Base-by-base conservation (phyloP, 2,113 vertebrate species). In the Zosterops borbonicus region DNA sequence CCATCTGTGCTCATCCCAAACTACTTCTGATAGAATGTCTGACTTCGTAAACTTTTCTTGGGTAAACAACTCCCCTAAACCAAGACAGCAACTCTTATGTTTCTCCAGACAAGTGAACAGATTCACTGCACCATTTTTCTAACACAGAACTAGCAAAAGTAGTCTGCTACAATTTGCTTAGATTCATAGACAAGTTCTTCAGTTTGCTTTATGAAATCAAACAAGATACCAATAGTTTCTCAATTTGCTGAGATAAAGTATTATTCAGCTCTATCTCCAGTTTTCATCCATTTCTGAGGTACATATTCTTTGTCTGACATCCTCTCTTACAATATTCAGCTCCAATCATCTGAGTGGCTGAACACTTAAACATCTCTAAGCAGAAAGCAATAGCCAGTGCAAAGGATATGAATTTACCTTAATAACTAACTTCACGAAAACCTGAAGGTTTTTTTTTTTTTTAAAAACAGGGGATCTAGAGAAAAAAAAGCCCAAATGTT, bases 21-120 rank as follows among this genome's bases (percentile, higher is more conserved):
- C 63, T 76, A 33, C 65, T 69, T 81, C 74, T 76, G 25, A 79
- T 19, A 86, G 49, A 77, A 49, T 18, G 27, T 71, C 73, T 78
- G 83, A 94, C 71, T 92, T 84, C 58, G 50, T 95, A 94, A 94
- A 91, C 62, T 65, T 89, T 89, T 89, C 60, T 58, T 88, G 47
- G 25, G 42, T 94, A 91, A 95, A 78, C 64, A 95, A 31, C 18
- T 31, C 53, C 17, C 53, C 53, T 55, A 55, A 55, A 55, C 28
- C 53, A 55, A 55, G 53, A 55, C 53, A 95, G 77, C 71, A 95
- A 22, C 11, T 65, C 41, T 76, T n/a, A 39, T 46, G 31, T 46
- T 82, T 87, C 59, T 35, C 9, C 21, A 73, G 62, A 6, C 63
- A 79, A 89, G 21, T 46, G 81, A 91, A 84, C 41, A 44, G 35